Base-by-base conservation (phyloP, 2,113 vertebrate genomes). In the Centropus bengalensis region DNA sequence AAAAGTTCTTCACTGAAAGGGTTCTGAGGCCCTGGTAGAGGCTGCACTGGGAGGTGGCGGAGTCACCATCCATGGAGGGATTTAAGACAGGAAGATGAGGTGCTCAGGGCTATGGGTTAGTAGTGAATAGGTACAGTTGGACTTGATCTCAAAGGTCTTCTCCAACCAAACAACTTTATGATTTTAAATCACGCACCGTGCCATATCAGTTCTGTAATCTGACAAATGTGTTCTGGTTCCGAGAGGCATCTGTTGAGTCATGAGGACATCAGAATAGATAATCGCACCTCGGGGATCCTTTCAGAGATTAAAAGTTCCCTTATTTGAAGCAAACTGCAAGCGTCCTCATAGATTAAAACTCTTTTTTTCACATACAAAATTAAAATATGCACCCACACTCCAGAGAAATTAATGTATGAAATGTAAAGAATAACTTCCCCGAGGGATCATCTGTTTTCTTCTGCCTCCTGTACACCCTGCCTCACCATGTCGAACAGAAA, bases 171-270 rank as follows among this genome's bases (percentile, higher is more conserved):
- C 19, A 18, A 45, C 19, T 17, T 18, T 18, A 45, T 45, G 44
- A 52, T 74, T 91, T 88, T 42, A 89, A 91, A 91, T 84, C 69
- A 86, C 40, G 60, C 36, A 55, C 12, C 95, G 74, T 17, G 38
- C 44, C 66, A 28, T 40, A 93, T 28, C 80, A 60, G 22, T 91
- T 88, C 85, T 38, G 23, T 56, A 77, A 94, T 88, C 68, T 84
- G 80, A 94, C 89, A 90, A 84, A 93, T 92, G 90, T 60, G 58
- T 94, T 95, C 93, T 15, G 54, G 81, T 93, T 91, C 89, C 76
- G 36, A 79, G 73, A 93, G 88, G 76, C 86, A 96, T 91, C 92
- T 95, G 90, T 91, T 95, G 93, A 96, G 80, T 93, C 96, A 94
- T 89, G 84, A 76, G 87, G 76, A 95, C 82, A 94, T 89, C 80